Base-by-base conservation (phyloP, 1,140 invertebrate species). In the Pseudomyrmex pallidus region DNA sequence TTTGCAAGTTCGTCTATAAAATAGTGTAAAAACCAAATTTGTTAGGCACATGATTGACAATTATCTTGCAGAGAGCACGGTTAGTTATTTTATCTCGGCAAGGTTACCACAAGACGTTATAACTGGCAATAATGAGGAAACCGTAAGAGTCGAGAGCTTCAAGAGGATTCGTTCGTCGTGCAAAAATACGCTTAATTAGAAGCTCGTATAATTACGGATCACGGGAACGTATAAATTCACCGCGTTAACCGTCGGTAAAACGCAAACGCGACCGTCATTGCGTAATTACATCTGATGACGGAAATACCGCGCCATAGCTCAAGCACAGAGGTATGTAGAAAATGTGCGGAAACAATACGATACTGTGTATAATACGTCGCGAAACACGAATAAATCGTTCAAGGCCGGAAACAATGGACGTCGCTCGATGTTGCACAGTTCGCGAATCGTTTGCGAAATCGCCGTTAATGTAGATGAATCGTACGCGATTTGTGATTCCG, bases 231-330 rank as follows among this genome's bases (percentile, higher is more conserved):
- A 17, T 46, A 46, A 73, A 73, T 73, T 46, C 54, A 25, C 17
- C 46, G 25, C 10, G 57, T 20, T 52, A 62, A 62, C n/a, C 61
- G 7, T 44, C 0, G 44, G 35, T 35, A 35, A 46, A 70, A 57
- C 17, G n/a, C n/a, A 13, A n/a, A 50, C 54, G 20, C 52, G 70
- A 59, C 70, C 25, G 73, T 74, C 62, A 62, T 74, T 62, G 73
- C 54, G 52, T 78, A 78, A 80, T 80, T 57, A 72, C 54, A 66
- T 80, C 44, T 80, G 64, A 80, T 72, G 76, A 50, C 54, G 67
- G 20, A 72, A 80, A 80, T 80, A 70, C 76, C 56, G n/a, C 8
- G 17, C 10, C 63, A 54, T 25, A 57, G 35, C 50, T 35, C 10
- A 2, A 9, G 15, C 22, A 35, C 15, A 1, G 52, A 70, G 44